Percentiles rank a stretch among this genome's conserved stretches.
Conservation (phyloP, 2,888 invertebrate species). For the Parnassius smintheus region DNA sequence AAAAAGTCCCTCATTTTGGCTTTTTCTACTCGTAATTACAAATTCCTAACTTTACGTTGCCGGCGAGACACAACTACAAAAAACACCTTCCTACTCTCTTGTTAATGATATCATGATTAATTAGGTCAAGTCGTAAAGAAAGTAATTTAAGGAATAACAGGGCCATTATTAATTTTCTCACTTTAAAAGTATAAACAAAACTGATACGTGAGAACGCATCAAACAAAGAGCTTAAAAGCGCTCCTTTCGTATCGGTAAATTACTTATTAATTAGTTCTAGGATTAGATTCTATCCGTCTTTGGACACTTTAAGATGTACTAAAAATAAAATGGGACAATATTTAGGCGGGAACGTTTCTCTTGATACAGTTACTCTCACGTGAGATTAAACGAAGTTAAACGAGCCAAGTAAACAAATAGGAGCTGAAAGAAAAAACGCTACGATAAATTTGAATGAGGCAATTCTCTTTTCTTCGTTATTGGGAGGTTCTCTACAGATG, state of each 20-base stretch:
- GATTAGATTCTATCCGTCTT: conserved; percentile 12
- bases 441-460: conserved; percentile 26
- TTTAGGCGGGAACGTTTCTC: conserved; percentile 24
- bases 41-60: no score
- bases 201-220: conserved; percentile 16
- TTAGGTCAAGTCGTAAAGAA: conserved; percentile 3
- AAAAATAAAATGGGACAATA: conserved; percentile 24
- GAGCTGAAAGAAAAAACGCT: conserved; percentile 20
- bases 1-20: no score
- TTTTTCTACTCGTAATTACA: no score
- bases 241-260: conserved; percentile 17
- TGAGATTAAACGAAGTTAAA: conserved; percentile 28
- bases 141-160: conserved; percentile 1
- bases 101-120: conserved; percentile 6
- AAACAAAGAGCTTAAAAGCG: conserved; percentile 15
- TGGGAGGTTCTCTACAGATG: conserved; percentile 21
- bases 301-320: conserved; percentile 19
- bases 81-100: background rate
- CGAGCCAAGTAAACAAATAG: conserved; percentile 26
- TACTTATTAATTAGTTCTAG: conserved; percentile 24
- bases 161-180: conserved; percentile 2
- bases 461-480: conserved; percentile 21
- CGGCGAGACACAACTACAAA: background rate
- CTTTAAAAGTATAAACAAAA: conserved; percentile 10
- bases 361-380: conserved; percentile 24